Percentiles rank a stretch among this genome's conserved stretches.
These are phyloP conservation scores for Takifugu ocellatus DNA, from an alignment of 2,797 vertebrate species.

Conservation along the genomic window DNA sequence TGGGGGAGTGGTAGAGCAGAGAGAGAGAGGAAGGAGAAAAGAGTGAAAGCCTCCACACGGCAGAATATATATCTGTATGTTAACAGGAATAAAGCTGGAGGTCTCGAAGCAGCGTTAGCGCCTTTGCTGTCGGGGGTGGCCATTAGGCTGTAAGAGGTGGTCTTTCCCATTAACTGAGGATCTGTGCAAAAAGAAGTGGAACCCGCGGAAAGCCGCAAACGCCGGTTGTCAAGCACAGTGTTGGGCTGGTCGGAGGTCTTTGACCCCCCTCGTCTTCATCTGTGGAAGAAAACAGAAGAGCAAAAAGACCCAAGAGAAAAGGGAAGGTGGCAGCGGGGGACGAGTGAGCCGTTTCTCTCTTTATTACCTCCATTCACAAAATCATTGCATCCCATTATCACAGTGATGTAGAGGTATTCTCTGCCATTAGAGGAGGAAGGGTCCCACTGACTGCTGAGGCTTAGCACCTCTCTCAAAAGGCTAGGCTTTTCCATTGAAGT, in stretches of 20 bases:
- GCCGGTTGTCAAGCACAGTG: slow-evolving; percentile 73
- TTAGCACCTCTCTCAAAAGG: slow-evolving; percentile 71
- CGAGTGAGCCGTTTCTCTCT: slow-evolving; percentile 69
- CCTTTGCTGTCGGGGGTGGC: slow-evolving; percentile 51
- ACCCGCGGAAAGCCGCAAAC: slow-evolving; percentile 61
- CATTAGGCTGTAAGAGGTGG: slow-evolving; percentile 59
- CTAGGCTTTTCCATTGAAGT: slow-evolving; percentile 70
- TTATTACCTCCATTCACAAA: slow-evolving; percentile 81
- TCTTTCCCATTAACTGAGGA: slow-evolving; percentile 61
- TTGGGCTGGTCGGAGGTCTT: slow-evolving; percentile 75
- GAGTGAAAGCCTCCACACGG: slow-evolving; percentile 70
- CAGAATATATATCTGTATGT: slow-evolving; percentile 78
- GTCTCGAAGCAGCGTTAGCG: slow-evolving; percentile 57
- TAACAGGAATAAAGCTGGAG: slow-evolving; percentile 69
- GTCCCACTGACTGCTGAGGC: slow-evolving; percentile 78
- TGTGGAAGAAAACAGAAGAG: slow-evolving; percentile 64
- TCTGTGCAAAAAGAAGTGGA: slow-evolving; percentile 66
- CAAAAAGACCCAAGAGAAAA: slow-evolving; percentile 60
- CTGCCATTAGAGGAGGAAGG: slow-evolving; percentile 73
- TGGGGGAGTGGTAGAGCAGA: slow-evolving; percentile 57
- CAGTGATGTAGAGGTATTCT: slow-evolving; percentile 78
- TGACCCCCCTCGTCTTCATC: slow-evolving; percentile 73
- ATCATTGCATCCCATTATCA: slow-evolving; percentile 76
- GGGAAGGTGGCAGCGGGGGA: slow-evolving; percentile 68
- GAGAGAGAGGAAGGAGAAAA: slow-evolving; percentile 61